Conservation (phyloP, 2,113 vertebrate genomes). For the Tychaedon coryphoeus region DNA sequence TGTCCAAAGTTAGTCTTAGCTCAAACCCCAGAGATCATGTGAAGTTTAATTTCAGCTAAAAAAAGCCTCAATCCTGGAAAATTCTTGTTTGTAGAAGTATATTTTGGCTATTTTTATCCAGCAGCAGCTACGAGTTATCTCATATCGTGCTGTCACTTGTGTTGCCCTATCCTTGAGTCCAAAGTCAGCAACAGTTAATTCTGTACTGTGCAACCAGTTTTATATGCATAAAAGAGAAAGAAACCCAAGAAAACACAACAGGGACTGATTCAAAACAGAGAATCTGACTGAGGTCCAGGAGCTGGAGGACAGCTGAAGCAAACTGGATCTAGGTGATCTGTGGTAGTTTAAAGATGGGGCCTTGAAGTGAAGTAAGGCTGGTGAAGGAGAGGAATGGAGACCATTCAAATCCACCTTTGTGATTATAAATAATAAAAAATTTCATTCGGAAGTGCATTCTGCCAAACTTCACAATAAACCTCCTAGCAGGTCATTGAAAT, state of each 20-base stretch:
- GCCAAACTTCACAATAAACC: slow-evolving; percentile 81
- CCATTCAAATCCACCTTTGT: slow-evolving; percentile 68
- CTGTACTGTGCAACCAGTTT: neutral
- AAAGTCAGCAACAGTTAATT: slow-evolving; percentile 31
- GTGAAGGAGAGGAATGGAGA: slow-evolving; percentile 41
- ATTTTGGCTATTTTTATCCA: slow-evolving; percentile 56
- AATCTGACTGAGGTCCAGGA: neutral
- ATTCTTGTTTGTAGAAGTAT: slow-evolving; percentile 19
- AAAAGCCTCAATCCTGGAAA: slow-evolving; percentile 1
- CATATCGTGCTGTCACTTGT: neutral
- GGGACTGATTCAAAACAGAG: slow-evolving; percentile 1
- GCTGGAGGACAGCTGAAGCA: neutral
- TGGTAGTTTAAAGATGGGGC: neutral
- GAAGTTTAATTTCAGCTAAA: slow-evolving; percentile 38
- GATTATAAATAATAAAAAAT: slow-evolving; percentile 80
- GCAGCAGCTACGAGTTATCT: slow-evolving; percentile 33
- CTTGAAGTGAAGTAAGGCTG: neutral
- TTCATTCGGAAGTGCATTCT: slow-evolving; percentile 81
- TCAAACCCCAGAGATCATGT: neutral
- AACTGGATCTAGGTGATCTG: neutral
- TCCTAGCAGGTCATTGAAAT: slow-evolving; percentile 79
- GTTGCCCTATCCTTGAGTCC: neutral
- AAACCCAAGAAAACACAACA: neutral
- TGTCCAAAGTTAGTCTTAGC: neutral
- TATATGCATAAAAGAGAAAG: neutral